Evolutionary conservation across 2,797 vertebrate species (phyloP), one percentile per base, ranked within the genome.

Genomic region (Varecia variegata): DNA sequence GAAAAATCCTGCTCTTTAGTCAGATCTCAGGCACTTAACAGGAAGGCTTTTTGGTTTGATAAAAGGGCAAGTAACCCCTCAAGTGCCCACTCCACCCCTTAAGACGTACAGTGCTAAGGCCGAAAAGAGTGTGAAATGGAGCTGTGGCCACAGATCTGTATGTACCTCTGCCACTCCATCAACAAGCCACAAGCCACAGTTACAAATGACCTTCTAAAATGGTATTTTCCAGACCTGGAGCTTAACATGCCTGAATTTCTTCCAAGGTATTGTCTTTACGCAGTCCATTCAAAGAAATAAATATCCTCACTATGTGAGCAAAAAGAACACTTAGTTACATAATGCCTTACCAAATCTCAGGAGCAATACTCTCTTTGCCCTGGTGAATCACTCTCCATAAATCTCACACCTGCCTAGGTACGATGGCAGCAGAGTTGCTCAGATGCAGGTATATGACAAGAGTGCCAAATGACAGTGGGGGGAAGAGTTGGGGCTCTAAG

Each of bases 271-370:
- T 81, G 27, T 47, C 54, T 60, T 40, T 43, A 25, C 45, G 80
- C 32, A n/a, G 32, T 71, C 81, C 70, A 38, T 60, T 80, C 77
- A 88, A 84, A 93, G 67, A 93, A 87, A 85, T 35, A 94, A 94
- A 88, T 45, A 43, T 12, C 68, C 70, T 86, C 52, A 60, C 18
- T 21, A 50, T 18, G 47, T 94, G 58, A 86, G 38, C 73, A 76
- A 13, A 85, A 88, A 87, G 35, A 80, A 50, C 35, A 38, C 3
- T 21, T n/a, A 43, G 40, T 87, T 80, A 76, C 15, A 65, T 9
- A 32, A 81, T 18, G 30, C 52, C 79, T 38, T 85, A 67, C 32
- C 60, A 84, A 95, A 93, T 82, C 67, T 43, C 81, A 79, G 35
- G 4, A 60, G 18, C n/a, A 50, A 40, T 4, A 40, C 20, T 40